Base-by-base conservation (phyloP, 2,113 vertebrate species). In the Fulmarus glacialis region DNA sequence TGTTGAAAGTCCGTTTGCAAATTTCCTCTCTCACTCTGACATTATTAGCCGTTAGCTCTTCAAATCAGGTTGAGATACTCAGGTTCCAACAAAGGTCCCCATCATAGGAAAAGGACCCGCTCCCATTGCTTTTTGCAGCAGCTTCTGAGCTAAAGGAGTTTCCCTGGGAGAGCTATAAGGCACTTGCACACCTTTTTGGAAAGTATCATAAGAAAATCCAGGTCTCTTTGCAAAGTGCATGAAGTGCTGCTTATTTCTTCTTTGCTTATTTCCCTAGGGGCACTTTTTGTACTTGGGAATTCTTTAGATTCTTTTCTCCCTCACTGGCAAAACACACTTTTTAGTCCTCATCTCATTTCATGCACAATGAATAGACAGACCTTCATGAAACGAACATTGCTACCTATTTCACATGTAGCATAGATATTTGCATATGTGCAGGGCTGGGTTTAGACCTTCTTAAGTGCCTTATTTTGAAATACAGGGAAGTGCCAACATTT, bases 81-180 rank as follows among this genome's bases (percentile, higher is more conserved):
- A 6, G 18, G 6, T 53, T 82, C 34, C 55, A 62, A 42, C 22
- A n/a, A 77, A 86, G 30, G 7, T 23, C 60, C 36, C 30, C 23
- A 19, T 12, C 58, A 17, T 0, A 66, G 52, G 75, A 70, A 27
- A 85, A 42, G 11, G 16, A 45, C 5, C 6, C 0, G 0, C 14
- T 55, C 36, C 36, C 23, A 11, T 3, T 34, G 30, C 4, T 30
- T 74, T 80, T 63, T 80, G 47, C n/a, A 75, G 60, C 21, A 80
- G 27, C 26, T 88, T 80, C 29, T 5, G 6, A 62, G 34, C 32
- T 67, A n/a, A 29, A 63, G 24, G 11, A 22, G 2, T 73, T 83
- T 93, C 34, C 29, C 63, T 81, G 48, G 22, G 26, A 68, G 40
- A 78, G 4, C 14, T 86, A 1, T 34, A 64, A 84, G 81, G 47